Evolutionary conservation across 2,113 vertebrate genomes (phyloP).

Genomic region (Brevimyrus niger): DNA sequence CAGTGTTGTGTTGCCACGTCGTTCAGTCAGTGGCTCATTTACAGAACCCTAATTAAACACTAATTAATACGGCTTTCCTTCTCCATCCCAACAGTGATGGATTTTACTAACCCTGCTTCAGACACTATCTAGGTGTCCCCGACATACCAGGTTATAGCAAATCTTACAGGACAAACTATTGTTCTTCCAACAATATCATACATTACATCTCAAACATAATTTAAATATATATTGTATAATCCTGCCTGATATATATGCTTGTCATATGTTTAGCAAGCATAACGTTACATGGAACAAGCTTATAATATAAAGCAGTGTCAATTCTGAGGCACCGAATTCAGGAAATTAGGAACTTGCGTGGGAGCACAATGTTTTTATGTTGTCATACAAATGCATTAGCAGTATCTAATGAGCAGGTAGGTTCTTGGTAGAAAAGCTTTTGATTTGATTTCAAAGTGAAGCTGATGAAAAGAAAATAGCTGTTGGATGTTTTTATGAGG

Average conservation of each 20-base stretch:
- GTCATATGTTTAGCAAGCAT: neutral
- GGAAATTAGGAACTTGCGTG: neutral
- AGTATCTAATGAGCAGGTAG: neutral
- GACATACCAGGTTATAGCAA: neutral
- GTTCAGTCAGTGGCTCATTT: neutral
- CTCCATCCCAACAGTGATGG: neutral
- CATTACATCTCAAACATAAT: neutral
- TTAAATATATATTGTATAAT: neutral
- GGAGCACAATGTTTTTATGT: neutral
- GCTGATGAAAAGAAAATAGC: neutral
- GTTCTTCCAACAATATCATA: neutral
- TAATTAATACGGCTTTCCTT: neutral
- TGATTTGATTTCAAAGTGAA: neutral
- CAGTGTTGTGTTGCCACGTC: neutral
- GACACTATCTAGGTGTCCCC: neutral
- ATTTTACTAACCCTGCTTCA: neutral
- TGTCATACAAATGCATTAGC: conserved; percentile 8
- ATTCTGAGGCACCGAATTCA: neutral
- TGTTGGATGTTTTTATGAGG: neutral
- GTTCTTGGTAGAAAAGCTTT: neutral
- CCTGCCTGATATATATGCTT: neutral
- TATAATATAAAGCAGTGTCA: neutral
- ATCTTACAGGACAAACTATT: neutral
- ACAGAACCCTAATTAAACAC: neutral
- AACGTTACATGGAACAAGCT: neutral